phyloP scores from a whole-genome alignment of 2,888 invertebrate species.

The Eupithecia exiguata region DNA sequence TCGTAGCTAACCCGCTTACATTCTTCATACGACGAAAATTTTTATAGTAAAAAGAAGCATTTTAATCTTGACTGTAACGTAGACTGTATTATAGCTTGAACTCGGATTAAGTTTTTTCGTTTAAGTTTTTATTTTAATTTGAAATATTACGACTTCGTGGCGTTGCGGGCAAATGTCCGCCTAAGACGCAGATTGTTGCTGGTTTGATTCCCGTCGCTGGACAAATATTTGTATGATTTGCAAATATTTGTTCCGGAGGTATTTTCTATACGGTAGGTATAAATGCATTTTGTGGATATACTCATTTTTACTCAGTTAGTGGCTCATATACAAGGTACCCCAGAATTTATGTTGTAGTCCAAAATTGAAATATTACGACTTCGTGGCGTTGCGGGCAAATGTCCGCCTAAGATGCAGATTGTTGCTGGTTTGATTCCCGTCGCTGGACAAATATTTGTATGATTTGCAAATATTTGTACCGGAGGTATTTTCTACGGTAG shows the following conservation, averaged over 20 bases:
- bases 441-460: background rate
- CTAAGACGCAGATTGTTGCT: background rate
- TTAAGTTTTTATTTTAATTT: background rate
- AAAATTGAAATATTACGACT: no score
- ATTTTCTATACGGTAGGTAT: background rate
- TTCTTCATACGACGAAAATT: background rate
- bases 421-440: background rate
- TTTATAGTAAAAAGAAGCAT: background rate
- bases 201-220: background rate
- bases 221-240: background rate
- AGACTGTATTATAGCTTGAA: conserved; percentile 16
- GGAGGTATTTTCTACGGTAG: background rate
- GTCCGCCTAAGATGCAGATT: background rate
- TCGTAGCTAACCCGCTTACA: background rate
- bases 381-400: background rate
- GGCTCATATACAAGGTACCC: background rate
- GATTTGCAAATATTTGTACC: background rate
- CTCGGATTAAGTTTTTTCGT: background rate
- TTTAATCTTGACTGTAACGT: conserved; percentile 11
- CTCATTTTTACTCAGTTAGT: background rate
- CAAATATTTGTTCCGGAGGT: background rate
- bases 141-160: background rate
- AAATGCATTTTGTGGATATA: background rate
- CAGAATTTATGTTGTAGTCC: no score
- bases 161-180: background rate